phyloP scores from a whole-genome alignment of 2,888 invertebrate genomes.

The Caenorhabditis doughertyi region DNA sequence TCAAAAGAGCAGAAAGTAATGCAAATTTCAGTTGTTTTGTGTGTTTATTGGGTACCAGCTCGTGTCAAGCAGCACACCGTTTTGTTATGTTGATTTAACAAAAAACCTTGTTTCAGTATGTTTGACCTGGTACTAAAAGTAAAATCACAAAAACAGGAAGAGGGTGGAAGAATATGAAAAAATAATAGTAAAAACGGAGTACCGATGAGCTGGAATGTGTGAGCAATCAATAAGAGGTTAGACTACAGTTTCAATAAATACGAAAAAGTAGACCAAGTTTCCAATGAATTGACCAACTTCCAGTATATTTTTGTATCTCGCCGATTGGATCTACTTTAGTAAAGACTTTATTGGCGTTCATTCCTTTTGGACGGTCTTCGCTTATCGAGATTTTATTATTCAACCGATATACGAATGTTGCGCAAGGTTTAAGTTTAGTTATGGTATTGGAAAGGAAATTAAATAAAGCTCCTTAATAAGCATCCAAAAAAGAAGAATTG shows the following conservation, averaged over 20 bases:
- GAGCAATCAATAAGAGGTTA: too few relatives aligned
- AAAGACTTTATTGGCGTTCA: slow-evolving; percentile 40
- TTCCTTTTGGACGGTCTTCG: slow-evolving; percentile 20
- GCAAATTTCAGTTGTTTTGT: slow-evolving; percentile 41
- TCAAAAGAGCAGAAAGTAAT: slow-evolving; percentile 20
- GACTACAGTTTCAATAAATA: neutral
- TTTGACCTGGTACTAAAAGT: slow-evolving; percentile 53
- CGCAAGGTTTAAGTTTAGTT: slow-evolving; percentile 25
- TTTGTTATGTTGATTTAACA: slow-evolving; percentile 41
- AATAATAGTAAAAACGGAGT: neutral
- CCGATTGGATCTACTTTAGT: slow-evolving; percentile 27
- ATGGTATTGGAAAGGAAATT: neutral
- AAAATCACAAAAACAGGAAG: slow-evolving; percentile 32
- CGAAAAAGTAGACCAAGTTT: slow-evolving; percentile 6
- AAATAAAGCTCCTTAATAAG: neutral
- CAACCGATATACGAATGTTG: slow-evolving; percentile 24
- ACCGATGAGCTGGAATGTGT: too few relatives aligned
- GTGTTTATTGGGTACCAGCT: slow-evolving; percentile 52
- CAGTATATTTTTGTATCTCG: slow-evolving; percentile 26
- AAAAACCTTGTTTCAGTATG: slow-evolving; percentile 36
- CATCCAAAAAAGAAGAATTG: neutral
- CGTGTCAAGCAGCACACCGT: slow-evolving; percentile 25
- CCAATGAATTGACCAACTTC: slow-evolving; percentile 7
- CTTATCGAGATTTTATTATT: slow-evolving; percentile 50
- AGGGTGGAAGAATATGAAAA: neutral